Base-by-base conservation (phyloP, 64 coral and sea anemone genomes). In the Acropora tenuis region DNA sequence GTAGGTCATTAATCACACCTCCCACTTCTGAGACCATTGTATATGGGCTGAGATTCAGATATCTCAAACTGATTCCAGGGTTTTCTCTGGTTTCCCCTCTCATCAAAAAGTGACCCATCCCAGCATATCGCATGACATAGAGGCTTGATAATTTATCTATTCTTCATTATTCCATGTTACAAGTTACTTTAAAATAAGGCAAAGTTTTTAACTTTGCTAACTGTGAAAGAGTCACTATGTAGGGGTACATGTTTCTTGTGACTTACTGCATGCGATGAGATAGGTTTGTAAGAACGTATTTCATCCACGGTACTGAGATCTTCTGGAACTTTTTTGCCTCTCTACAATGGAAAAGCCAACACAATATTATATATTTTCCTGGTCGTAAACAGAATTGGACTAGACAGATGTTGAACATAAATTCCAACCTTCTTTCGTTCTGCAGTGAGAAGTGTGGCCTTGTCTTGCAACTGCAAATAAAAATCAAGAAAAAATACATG, bases 321-420 rank as follows among this genome's bases (percentile, higher is more conserved):
- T 75, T 99, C 97, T 73, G 97, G 97, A 42, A 99, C 88, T 73
- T 96, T 99, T 85, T 99, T 99, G 58, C 97, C 97, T 96, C 97
- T 96, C 97, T 99, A 47, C n/a, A 85, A 30, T 7, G 52, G 47
- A n/a, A 76, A 86, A 92, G 11, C 8, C 43, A 80, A 89, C 1
- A 71, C 16, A 67, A 15, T 55, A 55, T 55, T 55, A 2, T 55
- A 30, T 55, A 2, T 55, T 55, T 6, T 55, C 9, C 5, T 55
- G 5, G 9, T 55, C 9, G 10, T 55, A 7, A 55, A 7, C 1
- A 55, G 5, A 7, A 55, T 55, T 55, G 52, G 10, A 55, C 10
- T 55, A 55, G n/a, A 48, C 68, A 49, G 41, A 7, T 41, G 48
- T 4, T 55, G 52, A 10, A 55, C 52, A 58, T 1, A 13, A 30